Conservation (phyloP, 2,113 vertebrate species). For the Artemisiospiza belli region DNA sequence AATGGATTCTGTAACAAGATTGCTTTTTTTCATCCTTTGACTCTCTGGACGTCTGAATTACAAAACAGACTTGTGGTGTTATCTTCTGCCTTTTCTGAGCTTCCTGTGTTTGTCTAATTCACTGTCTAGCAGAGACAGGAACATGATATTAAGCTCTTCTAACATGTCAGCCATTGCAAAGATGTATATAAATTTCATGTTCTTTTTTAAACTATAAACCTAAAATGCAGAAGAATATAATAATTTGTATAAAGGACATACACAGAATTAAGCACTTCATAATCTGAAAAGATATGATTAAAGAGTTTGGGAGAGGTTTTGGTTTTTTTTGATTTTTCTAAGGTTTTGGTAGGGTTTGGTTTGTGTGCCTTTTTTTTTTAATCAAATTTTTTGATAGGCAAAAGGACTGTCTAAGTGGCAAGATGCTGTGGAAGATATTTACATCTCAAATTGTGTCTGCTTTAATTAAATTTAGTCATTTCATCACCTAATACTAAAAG, state of each 20-base stretch:
- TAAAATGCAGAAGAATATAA: neutral
- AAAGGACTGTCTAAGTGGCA: neutral
- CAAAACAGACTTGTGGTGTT: neutral
- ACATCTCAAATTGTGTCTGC: accelerated
- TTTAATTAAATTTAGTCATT: neutral
- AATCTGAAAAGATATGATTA: neutral
- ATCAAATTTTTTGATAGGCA: neutral
- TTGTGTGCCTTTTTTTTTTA: neutral
- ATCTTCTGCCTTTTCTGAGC: neutral
- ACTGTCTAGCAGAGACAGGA: neutral
- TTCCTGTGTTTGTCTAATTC: neutral
- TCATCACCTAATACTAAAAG: neutral
- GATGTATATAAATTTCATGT: neutral
- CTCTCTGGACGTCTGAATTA: neutral
- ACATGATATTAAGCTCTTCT: neutral
- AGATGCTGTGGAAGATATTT: neutral
- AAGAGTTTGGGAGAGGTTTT: neutral
- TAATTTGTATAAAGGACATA: neutral
- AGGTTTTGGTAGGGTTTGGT: neutral
- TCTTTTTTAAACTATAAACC: neutral
- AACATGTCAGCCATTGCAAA: neutral
- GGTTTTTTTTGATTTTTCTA: accelerated
- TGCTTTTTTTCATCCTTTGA: neutral
- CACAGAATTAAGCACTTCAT: neutral
- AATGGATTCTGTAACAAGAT: neutral